A percentile compares a stretch with the other conserved stretches of the same genome.
These are phyloP conservation scores for Drosophila anceps DNA, from an alignment of 2,888 invertebrate genomes.

Conservation along the genomic window DNA sequence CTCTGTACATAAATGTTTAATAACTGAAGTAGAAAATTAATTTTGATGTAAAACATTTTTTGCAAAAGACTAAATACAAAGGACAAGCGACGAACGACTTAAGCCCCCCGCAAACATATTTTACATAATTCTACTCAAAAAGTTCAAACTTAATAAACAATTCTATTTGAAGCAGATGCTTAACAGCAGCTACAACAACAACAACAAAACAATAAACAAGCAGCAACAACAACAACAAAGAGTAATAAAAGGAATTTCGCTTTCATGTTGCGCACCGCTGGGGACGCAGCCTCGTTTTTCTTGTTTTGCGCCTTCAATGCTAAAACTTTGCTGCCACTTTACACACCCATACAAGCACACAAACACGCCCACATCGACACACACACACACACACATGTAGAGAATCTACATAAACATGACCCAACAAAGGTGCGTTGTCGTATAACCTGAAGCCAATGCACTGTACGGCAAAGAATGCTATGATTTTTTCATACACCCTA, in stretches of 20 bases:
- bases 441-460: conserved; percentile 46
- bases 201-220: conserved; percentile 20
- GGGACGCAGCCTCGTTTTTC: conserved; percentile 32
- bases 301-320: conserved; percentile 32
- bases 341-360: conserved; percentile 14
- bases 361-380: neutral
- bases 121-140: conserved; percentile 71
- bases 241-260: conserved; percentile 77
- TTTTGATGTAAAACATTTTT: conserved; percentile 49
- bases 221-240: conserved; percentile 39
- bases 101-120: conserved; percentile 67
- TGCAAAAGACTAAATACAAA: conserved; percentile 27
- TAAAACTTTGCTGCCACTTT: conserved; percentile 58
- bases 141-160: conserved; percentile 77
- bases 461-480: conserved; percentile 41
- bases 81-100: conserved; percentile 3
- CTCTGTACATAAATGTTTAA: conserved; percentile 57
- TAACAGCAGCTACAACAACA: conserved; percentile 43
- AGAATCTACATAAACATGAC: conserved; percentile 29
- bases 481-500: conserved; percentile 34
- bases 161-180: conserved; percentile 74
- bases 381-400: conserved; percentile 2
- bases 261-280: conserved; percentile 70
- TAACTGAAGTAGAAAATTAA: conserved; percentile 72
- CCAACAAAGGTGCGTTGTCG: conserved; percentile 62